Evolutionary conservation across 2,888 invertebrate genomes (phyloP).

Genomic region (Philaethria dido): DNA sequence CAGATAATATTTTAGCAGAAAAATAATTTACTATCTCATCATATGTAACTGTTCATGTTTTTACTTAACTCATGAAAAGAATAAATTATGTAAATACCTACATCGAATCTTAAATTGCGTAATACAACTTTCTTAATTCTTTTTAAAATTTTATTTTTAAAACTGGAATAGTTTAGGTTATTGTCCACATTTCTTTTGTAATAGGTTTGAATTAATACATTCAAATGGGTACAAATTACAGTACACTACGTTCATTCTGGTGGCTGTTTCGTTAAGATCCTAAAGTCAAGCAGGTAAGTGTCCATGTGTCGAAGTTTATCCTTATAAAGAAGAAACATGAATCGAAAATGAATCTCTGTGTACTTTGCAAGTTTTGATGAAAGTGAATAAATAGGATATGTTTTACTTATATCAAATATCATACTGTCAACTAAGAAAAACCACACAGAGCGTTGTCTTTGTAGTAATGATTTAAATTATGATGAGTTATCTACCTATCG

Average conservation of each 20-base stretch:
- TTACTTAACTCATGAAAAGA: background rate
- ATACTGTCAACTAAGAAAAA: too few species aligned
- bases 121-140: background rate
- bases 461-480: conserved; percentile 53
- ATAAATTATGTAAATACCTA: background rate
- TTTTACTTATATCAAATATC: background rate
- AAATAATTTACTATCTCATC: background rate
- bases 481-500: conserved; percentile 72
- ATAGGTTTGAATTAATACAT: too few species aligned
- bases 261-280: background rate
- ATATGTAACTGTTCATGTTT: background rate
- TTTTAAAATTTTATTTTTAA: background rate
- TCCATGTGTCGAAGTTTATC: background rate
- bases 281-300: background rate
- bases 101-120: background rate
- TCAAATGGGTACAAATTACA: too few species aligned
- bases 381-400: background rate
- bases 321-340: background rate
- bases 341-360: background rate
- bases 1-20: background rate
- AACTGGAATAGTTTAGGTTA: background rate
- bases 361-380: background rate
- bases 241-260: background rate
- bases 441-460: too few species aligned
- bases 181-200: too few species aligned